Conservation (phyloP, 2,888 invertebrate species). For the Nasonia oneida region DNA sequence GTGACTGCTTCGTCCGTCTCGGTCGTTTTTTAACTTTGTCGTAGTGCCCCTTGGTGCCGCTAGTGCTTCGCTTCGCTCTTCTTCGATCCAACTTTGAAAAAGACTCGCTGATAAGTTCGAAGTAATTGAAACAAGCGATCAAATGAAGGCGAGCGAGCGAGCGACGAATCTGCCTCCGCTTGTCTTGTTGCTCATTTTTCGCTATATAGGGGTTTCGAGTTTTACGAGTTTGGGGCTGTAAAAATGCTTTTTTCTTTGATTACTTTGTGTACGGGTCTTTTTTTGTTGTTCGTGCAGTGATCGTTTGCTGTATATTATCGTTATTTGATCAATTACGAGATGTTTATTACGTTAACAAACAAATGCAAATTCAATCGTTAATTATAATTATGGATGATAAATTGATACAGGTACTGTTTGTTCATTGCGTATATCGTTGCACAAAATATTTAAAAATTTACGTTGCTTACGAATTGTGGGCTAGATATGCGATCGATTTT, state of each 20-base stretch:
- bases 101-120: conserved; percentile 32
- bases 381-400: too few relatives aligned
- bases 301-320: not conserved
- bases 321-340: too few relatives aligned
- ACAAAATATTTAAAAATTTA: too few relatives aligned
- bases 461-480: too few relatives aligned
- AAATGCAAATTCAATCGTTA: too few relatives aligned
- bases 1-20: not conserved
- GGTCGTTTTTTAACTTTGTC: conserved; percentile 6
- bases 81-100: conserved; percentile 15
- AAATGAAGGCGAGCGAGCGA: conserved; percentile 21
- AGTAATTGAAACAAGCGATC: conserved; percentile 53
- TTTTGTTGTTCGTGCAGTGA: not conserved
- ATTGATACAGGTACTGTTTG: too few relatives aligned
- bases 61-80: conserved; percentile 9
- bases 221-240: conserved; percentile 10
- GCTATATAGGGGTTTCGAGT: conserved; percentile 9
- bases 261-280: not conserved
- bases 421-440: too few relatives aligned
- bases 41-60: not conserved
- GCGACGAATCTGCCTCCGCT: not conserved
- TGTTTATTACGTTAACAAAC: too few relatives aligned
- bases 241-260: conserved; percentile 12
- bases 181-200: not conserved
- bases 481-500: not conserved